Percentiles rank a stretch among this genome's conserved stretches.
These are phyloP conservation scores for Platycheirus albimanus DNA, from an alignment of 2,888 invertebrate species.

Conservation along the genomic window DNA sequence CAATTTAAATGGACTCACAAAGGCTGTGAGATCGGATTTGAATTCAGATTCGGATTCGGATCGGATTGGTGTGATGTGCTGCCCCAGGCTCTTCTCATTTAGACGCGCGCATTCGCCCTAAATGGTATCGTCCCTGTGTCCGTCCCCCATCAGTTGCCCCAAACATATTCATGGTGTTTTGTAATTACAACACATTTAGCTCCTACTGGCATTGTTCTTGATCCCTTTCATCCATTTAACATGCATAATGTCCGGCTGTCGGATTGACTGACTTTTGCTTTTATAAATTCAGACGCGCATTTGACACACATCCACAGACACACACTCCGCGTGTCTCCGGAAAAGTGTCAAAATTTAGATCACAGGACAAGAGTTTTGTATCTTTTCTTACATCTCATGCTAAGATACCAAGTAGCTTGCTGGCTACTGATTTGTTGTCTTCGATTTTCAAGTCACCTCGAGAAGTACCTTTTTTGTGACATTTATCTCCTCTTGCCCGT, in stretches of 20 bases:
- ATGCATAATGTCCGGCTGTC: constrained; percentile 68
- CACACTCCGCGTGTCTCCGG: neutral
- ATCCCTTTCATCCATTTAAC: constrained; percentile 71
- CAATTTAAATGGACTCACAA: constrained; percentile 60
- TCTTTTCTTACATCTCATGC: neutral
- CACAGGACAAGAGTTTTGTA: constrained; percentile 41
- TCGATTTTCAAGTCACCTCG: constrained; percentile 17
- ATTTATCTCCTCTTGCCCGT: constrained; percentile 1
- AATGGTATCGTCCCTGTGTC: neutral
- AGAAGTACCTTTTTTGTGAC: constrained; percentile 31
- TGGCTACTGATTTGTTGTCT: constrained; percentile 55
- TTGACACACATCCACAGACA: constrained; percentile 30
- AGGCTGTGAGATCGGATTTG: neutral
- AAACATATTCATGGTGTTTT: constrained; percentile 2
- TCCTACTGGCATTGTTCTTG: constrained; percentile 70
- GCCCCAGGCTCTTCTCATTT: constrained; percentile 3
- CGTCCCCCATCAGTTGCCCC: neutral
- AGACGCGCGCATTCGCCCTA: neutral
- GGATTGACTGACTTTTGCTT: constrained; percentile 51
- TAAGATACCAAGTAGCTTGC: constrained; percentile 52
- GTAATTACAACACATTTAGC: constrained; percentile 71
- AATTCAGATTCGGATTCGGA: too few species aligned
- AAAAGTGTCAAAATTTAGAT: constrained; percentile 55
- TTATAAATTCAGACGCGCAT: constrained; percentile 27
- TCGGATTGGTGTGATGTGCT: neutral